Base-by-base conservation (phyloP, 2,797 vertebrate genomes). In the Bovichtus variegatus region DNA sequence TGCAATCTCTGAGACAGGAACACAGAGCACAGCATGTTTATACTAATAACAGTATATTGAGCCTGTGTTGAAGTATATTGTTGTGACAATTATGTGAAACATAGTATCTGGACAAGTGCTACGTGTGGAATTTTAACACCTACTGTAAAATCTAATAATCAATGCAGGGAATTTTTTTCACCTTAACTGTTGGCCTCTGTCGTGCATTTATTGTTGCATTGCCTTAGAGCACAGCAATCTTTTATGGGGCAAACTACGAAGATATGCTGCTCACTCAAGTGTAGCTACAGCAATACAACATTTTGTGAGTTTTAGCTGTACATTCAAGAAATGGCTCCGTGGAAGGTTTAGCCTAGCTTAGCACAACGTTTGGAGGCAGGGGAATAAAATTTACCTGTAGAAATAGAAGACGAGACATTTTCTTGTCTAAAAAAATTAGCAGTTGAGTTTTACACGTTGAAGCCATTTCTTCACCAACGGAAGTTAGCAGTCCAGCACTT, bases 1-100 rank as follows among this genome's bases (percentile, higher is more conserved):
- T 2, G 23, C 66, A 40, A 70, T 61, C 27, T 80, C 49, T 55
- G 49, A 59, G 29, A 54, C 27, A 57, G 36, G 38, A 63, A 59
- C 50, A 54, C 6, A 57, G 18, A 63, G 9, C 21, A 46, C 40
- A 55, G 44, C 36, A 57, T 10, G 57, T 15, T 67, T 55, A 55
- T 34, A 40, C 38, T 40, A 36, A 73, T 64, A 29, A 62, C 40
- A 40, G 40, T 15, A 40, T 25, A 38, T 47, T 18, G 18, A 72
- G 29, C 16, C 5, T 19, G 23, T 29, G 40, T 40, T 55, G 2
- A 55, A 71, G 16, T 34, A 40, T 59, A 27, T 27, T 55, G 65
- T 57, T 71, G 3, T 51, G 40, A 13, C 27, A 63, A 27, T 60
- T 34, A 23, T 6, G 23, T 11, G 3, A 41, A 61, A 71, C 9